phyloP scores from a whole-genome alignment of 2,888 invertebrate species.

The Leptinotarsa rubiginosa region DNA sequence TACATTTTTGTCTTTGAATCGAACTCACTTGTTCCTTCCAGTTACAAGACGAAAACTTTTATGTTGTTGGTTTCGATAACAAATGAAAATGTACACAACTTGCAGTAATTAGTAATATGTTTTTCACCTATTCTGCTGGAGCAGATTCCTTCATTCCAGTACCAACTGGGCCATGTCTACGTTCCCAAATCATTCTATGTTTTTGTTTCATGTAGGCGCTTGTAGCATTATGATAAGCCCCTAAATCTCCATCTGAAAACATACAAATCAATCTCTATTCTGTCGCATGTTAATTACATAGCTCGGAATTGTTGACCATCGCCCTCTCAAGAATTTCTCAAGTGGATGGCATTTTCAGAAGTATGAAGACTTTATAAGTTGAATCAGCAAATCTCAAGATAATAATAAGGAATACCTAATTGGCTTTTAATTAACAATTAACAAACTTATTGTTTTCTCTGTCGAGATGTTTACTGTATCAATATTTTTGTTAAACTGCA shows the following conservation, averaged over 20 bases:
- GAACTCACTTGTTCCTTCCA: neutral
- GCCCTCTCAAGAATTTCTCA: too few relatives aligned
- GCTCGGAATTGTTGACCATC: neutral
- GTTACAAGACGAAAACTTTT: too few relatives aligned
- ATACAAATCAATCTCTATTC: constrained; percentile 10
- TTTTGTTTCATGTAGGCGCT: constrained; percentile 97
- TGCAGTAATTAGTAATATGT: neutral
- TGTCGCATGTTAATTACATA: neutral
- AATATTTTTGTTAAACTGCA: too few relatives aligned
- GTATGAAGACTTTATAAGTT: too few relatives aligned
- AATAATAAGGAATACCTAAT: too few relatives aligned
- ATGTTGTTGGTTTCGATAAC: neutral
- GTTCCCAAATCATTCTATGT: constrained; percentile 97
- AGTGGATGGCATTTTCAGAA: too few relatives aligned
- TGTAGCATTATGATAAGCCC: constrained; percentile 77
- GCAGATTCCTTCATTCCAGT: constrained; percentile 70
- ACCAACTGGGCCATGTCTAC: constrained; percentile 86
- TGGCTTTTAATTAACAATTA: too few relatives aligned
- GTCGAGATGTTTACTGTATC: too few relatives aligned
- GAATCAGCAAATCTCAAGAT: too few relatives aligned
- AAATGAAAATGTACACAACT: constrained; percentile 4
- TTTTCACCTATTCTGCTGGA: constrained; percentile 7
- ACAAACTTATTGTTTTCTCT: too few relatives aligned
- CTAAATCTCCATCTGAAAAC: constrained; percentile 90
- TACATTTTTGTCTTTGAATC: neutral